Percentiles rank a stretch among this genome's conserved stretches.
These are phyloP conservation scores for Corvus cornix DNA, from an alignment of 2,113 vertebrate species.

Conservation along the genomic window DNA sequence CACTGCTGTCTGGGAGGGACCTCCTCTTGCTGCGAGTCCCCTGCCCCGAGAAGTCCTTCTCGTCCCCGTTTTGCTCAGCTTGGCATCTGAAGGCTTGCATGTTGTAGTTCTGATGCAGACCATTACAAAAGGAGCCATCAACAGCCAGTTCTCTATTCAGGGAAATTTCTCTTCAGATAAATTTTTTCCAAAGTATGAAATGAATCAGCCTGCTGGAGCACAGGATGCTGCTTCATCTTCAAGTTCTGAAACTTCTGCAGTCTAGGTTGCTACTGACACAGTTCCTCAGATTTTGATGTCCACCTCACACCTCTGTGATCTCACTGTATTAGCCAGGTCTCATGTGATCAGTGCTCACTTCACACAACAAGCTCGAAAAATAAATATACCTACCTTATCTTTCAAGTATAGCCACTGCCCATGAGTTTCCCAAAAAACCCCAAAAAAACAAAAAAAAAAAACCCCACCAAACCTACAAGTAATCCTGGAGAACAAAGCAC, in stretches of 20 bases:
- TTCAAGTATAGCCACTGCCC: not conserved
- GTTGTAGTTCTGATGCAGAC: not conserved
- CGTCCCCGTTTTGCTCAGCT: not conserved
- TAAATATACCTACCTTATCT: not conserved
- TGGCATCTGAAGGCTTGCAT: not conserved
- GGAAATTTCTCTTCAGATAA: not conserved
- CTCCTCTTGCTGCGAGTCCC: not conserved
- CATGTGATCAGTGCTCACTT: not conserved
- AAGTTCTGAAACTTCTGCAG: not conserved
- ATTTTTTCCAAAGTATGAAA: not conserved
- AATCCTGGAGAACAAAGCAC: not conserved
- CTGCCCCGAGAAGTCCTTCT: not conserved
- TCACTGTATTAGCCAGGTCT: not conserved
- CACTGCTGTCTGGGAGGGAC: not conserved
- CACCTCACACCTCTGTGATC: not conserved
- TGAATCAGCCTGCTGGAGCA: not conserved
- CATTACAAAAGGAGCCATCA: not conserved
- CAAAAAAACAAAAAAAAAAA: too few relatives aligned
- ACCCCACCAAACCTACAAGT: not conserved
- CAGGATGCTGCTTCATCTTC: not conserved
- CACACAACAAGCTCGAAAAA: not conserved
- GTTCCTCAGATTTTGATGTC: not conserved
- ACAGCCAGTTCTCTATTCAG: not conserved
- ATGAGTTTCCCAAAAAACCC: not conserved
- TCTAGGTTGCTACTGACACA: not conserved